Conservation (phyloP, 2,888 invertebrate genomes). For the Xanthorhoe designata region DNA sequence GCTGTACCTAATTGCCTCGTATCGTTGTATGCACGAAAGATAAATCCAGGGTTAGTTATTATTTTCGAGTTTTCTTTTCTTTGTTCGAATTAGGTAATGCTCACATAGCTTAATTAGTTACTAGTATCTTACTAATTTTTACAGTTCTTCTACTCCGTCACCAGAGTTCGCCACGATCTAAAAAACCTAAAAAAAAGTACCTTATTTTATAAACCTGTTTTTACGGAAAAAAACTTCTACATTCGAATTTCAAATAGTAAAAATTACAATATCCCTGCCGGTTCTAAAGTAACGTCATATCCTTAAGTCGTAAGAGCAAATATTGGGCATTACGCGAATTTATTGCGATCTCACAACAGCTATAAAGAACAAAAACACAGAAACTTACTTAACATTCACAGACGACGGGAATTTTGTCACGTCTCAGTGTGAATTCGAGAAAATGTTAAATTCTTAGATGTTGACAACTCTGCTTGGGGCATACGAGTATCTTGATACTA, state of each 20-base stretch:
- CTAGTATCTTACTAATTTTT: neutral
- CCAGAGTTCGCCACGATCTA: too few relatives aligned
- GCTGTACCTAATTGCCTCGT: slow-evolving; percentile 35
- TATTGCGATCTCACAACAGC: slow-evolving; percentile 38
- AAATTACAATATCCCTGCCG: neutral
- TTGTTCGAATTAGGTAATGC: slow-evolving; percentile 14
- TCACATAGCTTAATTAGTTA: neutral
- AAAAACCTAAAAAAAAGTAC: too few relatives aligned
- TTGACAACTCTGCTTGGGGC: slow-evolving; percentile 35
- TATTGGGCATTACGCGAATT: slow-evolving; percentile 24
- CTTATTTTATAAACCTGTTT: too few relatives aligned
- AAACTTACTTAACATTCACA: slow-evolving; percentile 50
- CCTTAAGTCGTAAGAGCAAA: neutral
- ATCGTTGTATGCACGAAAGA: slow-evolving; percentile 41
- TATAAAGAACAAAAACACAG: slow-evolving; percentile 46
- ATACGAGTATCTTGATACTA: neutral
- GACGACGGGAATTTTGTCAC: slow-evolving; percentile 48
- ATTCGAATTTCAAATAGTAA: neutral
- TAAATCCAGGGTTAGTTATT: slow-evolving; percentile 30
- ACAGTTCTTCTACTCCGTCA: too few relatives aligned
- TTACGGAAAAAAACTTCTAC: neutral
- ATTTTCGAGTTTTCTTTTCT: too few relatives aligned
- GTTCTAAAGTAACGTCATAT: neutral
- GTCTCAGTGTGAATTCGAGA: slow-evolving; percentile 38
- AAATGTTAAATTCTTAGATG: slow-evolving; percentile 40